These are phyloP conservation scores for Sarcophaga peregrina DNA, from an alignment of 1,140 invertebrate species.

Conservation along the genomic window DNA sequence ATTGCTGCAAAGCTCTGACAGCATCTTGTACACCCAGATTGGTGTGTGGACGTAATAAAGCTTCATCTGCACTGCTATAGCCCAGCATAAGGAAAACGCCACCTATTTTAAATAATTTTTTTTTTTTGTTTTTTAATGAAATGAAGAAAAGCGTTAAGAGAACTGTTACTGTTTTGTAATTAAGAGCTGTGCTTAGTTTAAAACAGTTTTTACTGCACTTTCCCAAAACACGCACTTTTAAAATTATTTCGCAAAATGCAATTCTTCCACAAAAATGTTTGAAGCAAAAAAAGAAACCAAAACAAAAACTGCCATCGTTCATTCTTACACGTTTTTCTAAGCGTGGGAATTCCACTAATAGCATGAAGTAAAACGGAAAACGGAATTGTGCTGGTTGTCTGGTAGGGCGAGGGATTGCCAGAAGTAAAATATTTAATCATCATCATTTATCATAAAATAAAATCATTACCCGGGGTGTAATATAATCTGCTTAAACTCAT, in stretches of 20 bases:
- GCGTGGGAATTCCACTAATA: no score
- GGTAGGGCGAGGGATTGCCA: no score
- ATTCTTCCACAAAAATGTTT: no score
- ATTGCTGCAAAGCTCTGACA: constrained; percentile 80
- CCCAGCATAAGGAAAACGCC: constrained; percentile 89
- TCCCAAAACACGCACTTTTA: constrained; percentile 27
- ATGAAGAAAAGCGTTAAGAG: background rate
- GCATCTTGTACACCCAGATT: constrained; percentile 83
- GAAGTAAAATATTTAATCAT: constrained; percentile 9
- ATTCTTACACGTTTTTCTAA: no score
- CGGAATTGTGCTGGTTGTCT: no score
- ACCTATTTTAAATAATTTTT: constrained; percentile 69
- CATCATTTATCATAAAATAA: constrained; percentile 34
- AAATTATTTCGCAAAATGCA: background rate
- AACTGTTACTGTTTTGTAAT: background rate
- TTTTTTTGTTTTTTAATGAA: constrained; percentile 48
- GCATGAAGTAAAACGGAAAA: no score
- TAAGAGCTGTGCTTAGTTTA: background rate
- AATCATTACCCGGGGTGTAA: constrained; percentile 33
- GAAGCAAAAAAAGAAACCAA: no score
- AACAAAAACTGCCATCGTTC: no score
- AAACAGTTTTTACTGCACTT: constrained; percentile 3
- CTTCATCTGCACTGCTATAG: constrained; percentile 87
- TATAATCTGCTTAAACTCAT: constrained; percentile 8
- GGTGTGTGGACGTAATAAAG: constrained; percentile 81